Conservation (phyloP, 2,113 vertebrate species). For the Hassar affinis region DNA sequence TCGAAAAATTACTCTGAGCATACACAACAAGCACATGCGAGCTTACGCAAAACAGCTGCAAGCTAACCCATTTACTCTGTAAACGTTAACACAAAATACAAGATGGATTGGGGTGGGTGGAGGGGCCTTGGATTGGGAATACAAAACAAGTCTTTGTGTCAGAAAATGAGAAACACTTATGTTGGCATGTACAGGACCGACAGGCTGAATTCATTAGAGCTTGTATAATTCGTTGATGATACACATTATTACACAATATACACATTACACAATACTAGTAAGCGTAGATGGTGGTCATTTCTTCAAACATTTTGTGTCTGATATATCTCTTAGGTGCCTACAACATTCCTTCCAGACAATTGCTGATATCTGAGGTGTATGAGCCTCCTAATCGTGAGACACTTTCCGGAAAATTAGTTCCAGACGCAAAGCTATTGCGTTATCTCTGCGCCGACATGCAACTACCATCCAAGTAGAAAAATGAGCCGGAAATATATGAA, state of each 20-base stretch:
- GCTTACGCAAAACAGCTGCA: conserved; percentile 13
- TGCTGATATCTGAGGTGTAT: no score
- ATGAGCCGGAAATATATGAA: no score
- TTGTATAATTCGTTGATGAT: not conserved
- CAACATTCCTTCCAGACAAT: no score
- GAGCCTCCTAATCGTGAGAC: not conserved
- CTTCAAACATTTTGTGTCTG: not conserved
- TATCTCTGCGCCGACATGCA: not conserved
- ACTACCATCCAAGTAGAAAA: not conserved
- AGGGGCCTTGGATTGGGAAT: not conserved
- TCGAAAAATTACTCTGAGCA: not conserved
- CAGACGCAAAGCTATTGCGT: not conserved
- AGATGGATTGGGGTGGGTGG: not conserved
- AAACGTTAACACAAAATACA: not conserved
- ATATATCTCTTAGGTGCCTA: not conserved
- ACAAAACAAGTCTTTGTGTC: not conserved
- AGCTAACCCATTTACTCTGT: conserved; percentile 18
- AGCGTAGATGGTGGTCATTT: no score
- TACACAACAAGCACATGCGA: not conserved
- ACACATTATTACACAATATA: no score
- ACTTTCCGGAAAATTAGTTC: not conserved
- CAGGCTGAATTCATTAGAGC: not conserved
- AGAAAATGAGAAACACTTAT: not conserved
- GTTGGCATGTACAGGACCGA: not conserved
- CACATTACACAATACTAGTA: no score